Base-by-base conservation (phyloP, 2,888 invertebrate genomes). In the Pandemis cinnamomeana region DNA sequence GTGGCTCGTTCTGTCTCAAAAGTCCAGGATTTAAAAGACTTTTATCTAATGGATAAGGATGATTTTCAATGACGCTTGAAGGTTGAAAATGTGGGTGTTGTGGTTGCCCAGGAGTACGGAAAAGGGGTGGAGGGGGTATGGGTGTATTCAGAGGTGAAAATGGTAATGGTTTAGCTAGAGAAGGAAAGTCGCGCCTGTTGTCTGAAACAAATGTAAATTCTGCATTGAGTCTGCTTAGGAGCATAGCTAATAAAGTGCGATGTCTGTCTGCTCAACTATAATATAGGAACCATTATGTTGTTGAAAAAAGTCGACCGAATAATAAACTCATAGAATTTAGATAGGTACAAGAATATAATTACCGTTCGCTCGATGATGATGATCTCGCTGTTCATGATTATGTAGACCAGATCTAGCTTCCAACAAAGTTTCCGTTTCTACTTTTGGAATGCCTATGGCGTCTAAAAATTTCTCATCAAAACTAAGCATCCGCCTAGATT, bases 391-490 rank as follows among this genome's bases (percentile, higher is more conserved):
- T 8, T 55, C 8, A 15, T 15, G 0, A 15, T 55, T 8, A 7
- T 55, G 7, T 55, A n/a, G 10, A 27, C 27, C 27, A 7, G 58
- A 11, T 27, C 10, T 58, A 27, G 27, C 8, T 58, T 10, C 58
- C 10, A 27, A 10, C 27, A 58, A 5, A 4, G 10, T 27, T 11
- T 58, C 58, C 1, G 11, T 3, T 27, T 27, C 5, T 58, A 11
- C 11, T 20, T 27, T 58, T 27, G 27, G 10, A 27, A 58, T 11
- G 27, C 10, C 27, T 5, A 11, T 41, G 13, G 15, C 48, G 41
- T 58, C 58, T 48, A 36, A 55, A 27, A 71, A 44, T 46, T 46
- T 15, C 48, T n/a, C 15, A 46, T 58, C 64, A 36, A 66, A 66
- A 48, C 55, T 48, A 1, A 71, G 27, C 36, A 66, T 66, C 41